Conservation (phyloP, 2,113 vertebrate species). For the Ivindomyrus marchei region DNA sequence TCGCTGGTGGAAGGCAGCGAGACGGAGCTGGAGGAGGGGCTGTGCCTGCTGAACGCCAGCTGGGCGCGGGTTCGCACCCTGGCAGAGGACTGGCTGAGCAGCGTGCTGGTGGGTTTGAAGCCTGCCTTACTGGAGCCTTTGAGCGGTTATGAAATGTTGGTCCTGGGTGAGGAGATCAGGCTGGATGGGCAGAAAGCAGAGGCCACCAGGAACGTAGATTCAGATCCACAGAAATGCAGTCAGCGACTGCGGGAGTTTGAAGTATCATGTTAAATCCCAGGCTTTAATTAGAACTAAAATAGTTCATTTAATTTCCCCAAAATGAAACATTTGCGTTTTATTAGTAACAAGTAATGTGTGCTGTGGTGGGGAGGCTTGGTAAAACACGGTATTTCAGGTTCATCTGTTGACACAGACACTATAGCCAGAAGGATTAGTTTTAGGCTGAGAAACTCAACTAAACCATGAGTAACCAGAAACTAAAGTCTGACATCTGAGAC, state of each 20-base stretch:
- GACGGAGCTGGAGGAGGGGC: constrained; percentile 69
- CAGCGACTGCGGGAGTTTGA: not conserved
- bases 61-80: constrained; percentile 79
- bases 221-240: not conserved
- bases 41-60: constrained; percentile 75
- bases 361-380: not conserved
- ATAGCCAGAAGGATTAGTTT: not conserved
- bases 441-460: not conserved
- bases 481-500: not conserved
- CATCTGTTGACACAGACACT: not conserved
- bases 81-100: constrained; percentile 85
- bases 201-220: not conserved
- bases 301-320: not conserved
- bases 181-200: not conserved
- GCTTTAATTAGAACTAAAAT: not conserved
- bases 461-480: not conserved
- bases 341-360: not conserved
- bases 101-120: constrained; percentile 68
- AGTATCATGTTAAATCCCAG: not conserved
- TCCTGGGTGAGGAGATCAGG: not conserved
- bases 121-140: not conserved
- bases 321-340: not conserved
- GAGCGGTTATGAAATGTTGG: not conserved
- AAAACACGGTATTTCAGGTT: not conserved
- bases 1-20: constrained; percentile 78